Evolutionary conservation across 2,113 vertebrate genomes (phyloP).

Genomic region (Sturnus vulgaris): DNA sequence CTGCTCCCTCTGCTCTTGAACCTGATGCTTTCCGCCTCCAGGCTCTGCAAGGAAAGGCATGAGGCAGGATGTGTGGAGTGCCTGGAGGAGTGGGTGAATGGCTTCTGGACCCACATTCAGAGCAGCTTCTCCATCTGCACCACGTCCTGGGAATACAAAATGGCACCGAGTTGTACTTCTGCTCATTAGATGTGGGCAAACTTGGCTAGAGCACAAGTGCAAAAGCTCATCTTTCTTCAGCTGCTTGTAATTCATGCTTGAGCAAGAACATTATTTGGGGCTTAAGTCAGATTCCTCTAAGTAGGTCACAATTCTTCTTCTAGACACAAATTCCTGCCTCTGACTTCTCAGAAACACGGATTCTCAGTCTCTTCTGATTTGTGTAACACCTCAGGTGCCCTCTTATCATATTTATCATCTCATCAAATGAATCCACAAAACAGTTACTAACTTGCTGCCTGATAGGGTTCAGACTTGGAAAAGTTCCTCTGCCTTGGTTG

Average conservation of each 20-base stretch:
- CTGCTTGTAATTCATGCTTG: constrained; percentile 63
- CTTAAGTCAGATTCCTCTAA: constrained; percentile 59
- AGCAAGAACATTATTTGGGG: constrained; percentile 59
- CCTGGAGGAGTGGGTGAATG: background rate
- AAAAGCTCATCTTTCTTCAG: constrained; percentile 60
- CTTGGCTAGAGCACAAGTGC: constrained; percentile 30
- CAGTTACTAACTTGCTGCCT: constrained; percentile 29
- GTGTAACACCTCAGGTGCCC: constrained; percentile 43
- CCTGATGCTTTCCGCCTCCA: background rate
- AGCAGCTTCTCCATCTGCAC: constrained; percentile 22
- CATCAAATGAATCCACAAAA: constrained; percentile 25
- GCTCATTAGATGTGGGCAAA: constrained; percentile 56
- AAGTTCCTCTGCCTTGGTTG: background rate
- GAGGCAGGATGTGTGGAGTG: background rate
- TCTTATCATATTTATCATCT: constrained; percentile 30
- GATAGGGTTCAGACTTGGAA: constrained; percentile 11
- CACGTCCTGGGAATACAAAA: background rate
- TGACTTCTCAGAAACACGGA: constrained; percentile 13
- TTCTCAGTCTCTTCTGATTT: constrained; percentile 2
- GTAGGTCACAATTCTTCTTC: constrained; percentile 51
- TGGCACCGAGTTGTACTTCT: background rate
- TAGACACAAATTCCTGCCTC: constrained; percentile 21
- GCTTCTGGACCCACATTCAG: background rate
- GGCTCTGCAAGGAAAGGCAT: background rate
- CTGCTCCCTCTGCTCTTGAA: background rate